These are phyloP conservation scores for Zaprionus tsacasi DNA, from an alignment of 1,140 invertebrate species.

Conservation along the genomic window DNA sequence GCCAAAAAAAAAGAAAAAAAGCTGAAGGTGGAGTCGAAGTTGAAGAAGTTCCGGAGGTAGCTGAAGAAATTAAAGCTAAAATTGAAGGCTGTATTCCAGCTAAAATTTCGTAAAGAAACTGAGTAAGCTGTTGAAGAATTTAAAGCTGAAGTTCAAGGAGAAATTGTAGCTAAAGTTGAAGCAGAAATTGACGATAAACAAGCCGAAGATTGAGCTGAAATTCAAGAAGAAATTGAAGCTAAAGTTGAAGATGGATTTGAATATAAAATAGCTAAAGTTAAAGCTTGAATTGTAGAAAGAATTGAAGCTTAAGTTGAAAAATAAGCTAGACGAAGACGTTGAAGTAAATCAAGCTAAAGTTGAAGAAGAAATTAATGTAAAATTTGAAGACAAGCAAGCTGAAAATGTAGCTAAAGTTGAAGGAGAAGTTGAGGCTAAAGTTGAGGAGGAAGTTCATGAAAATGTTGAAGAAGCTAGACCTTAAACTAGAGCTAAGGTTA, in stretches of 20 bases:
- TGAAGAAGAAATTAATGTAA: background rate
- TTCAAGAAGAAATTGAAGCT: background rate
- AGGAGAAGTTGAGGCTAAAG: background rate
- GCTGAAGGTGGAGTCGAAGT: conserved; percentile 22
- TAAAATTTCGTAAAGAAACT: background rate
- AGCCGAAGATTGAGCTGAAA: background rate
- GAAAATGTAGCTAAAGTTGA: background rate
- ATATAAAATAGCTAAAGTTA: background rate
- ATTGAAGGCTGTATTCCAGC: too few species aligned
- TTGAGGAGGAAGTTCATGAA: too few species aligned
- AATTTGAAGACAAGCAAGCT: too few species aligned
- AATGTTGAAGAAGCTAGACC: too few species aligned
- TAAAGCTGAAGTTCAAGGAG: background rate
- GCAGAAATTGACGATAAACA: background rate
- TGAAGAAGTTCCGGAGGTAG: background rate
- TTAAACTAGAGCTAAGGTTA: too few species aligned
- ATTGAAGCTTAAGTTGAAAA: background rate
- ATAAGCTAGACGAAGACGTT: background rate
- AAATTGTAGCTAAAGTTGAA: background rate
- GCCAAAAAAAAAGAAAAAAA: conserved; percentile 11
- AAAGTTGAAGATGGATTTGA: background rate
- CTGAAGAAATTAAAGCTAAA: background rate
- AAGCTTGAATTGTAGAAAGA: background rate
- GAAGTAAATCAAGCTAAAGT: background rate
- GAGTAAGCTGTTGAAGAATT: conserved; percentile 2